phyloP scores from a whole-genome alignment of 2,113 vertebrate species.

The Piprites chloris region DNA sequence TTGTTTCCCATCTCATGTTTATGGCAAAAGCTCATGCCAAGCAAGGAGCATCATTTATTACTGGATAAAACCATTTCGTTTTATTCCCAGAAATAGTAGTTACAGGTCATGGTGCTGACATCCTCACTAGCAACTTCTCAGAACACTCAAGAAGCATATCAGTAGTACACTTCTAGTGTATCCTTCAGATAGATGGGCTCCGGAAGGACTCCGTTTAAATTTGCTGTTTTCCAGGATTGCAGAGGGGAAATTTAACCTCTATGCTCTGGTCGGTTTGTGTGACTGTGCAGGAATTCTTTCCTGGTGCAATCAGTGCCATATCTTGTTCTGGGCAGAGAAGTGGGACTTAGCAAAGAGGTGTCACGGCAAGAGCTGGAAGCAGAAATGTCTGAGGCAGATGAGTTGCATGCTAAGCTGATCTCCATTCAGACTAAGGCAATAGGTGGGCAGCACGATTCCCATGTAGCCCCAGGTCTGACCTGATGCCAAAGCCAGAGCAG shows the following conservation, averaged over 20 bases:
- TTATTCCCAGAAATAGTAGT: neutral
- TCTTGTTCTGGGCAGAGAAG: neutral
- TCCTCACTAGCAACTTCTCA: neutral
- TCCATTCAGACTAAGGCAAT: neutral
- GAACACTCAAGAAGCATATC: neutral
- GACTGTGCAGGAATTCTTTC: neutral
- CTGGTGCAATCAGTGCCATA: rapidly evolving
- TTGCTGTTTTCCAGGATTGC: neutral
- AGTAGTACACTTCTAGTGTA: neutral
- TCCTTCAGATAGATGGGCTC: neutral
- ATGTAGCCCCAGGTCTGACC: neutral
- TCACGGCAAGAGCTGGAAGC: neutral
- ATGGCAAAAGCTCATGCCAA: neutral
- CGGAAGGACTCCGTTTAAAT: neutral
- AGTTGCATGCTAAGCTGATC: neutral
- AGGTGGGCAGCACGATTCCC: neutral
- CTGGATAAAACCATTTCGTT: neutral
- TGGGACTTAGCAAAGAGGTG: neutral
- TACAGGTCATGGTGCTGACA: neutral
- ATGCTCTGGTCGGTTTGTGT: rapidly evolving
- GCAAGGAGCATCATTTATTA: neutral
- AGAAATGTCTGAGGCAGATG: neutral
- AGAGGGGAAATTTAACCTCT: neutral
- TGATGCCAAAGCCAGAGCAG: neutral
- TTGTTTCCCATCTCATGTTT: neutral